Evolutionary conservation across 2,797 vertebrate species (phyloP).

Genomic region (Calcarius lapponicus): DNA sequence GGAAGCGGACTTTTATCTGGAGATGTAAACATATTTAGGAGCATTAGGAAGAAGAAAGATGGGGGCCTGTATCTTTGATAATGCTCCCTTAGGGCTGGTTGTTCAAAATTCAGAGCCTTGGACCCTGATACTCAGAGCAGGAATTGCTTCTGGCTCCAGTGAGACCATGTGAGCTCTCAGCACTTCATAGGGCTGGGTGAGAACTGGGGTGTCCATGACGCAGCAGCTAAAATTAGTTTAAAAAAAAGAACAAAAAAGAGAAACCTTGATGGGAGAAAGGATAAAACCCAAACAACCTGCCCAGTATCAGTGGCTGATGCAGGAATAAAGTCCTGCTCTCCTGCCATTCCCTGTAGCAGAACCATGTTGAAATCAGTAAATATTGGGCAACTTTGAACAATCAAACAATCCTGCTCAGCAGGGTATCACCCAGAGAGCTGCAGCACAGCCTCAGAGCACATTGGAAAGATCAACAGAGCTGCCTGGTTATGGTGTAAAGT

Average conservation of each 20-base stretch:
- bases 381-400: neutral
- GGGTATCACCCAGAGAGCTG: neutral
- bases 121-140: neutral
- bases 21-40: neutral
- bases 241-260: too few relatives aligned
- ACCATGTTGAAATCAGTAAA: constrained; percentile 20
- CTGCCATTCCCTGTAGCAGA: neutral
- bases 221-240: neutral
- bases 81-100: neutral
- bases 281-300: neutral
- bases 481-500: neutral
- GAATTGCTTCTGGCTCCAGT: neutral
- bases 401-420: neutral
- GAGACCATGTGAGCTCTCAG: neutral
- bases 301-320: neutral
- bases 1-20: neutral
- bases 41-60: neutral
- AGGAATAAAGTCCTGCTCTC: neutral
- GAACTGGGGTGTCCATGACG: neutral
- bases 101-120: neutral
- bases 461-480: neutral
- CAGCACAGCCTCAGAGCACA: neutral
- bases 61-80: neutral
- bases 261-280: neutral
- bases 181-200: neutral